These are phyloP conservation scores for Augochlorella aurata DNA, from an alignment of 2,888 invertebrate species.

Conservation along the genomic window DNA sequence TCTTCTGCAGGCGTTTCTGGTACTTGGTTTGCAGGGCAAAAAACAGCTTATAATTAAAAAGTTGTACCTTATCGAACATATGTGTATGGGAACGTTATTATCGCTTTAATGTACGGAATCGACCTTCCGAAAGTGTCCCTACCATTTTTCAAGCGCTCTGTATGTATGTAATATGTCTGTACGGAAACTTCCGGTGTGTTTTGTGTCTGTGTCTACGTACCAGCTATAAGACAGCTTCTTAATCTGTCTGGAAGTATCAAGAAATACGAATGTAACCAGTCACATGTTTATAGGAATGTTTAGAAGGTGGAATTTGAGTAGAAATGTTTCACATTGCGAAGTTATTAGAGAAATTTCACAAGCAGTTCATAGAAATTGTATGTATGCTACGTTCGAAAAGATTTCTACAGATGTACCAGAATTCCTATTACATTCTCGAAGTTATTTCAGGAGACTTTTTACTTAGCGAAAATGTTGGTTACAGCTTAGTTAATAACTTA, in stretches of 20 bases:
- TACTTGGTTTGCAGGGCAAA: neutral
- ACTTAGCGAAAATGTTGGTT: too few species aligned
- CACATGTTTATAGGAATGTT: neutral
- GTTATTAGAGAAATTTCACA: neutral
- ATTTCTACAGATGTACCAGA: neutral
- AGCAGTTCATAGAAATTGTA: neutral
- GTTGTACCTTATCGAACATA: neutral
- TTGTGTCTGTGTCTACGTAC: neutral
- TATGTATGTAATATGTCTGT: neutral
- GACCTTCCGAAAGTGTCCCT: neutral
- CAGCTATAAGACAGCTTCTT: neutral
- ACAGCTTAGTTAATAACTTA: too few species aligned
- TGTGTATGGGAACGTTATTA: neutral
- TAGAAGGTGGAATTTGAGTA: neutral
- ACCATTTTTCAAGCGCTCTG: neutral
- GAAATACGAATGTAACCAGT: neutral
- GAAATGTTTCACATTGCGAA: neutral
- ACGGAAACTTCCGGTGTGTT: neutral
- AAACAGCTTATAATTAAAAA: neutral
- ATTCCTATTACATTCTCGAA: too few species aligned
- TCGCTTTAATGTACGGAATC: neutral
- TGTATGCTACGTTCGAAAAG: neutral
- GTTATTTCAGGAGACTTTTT: too few species aligned
- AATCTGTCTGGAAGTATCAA: conserved; percentile 4
- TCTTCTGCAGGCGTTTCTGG: neutral